Percentiles rank a stretch among this genome's conserved stretches.
Conservation (phyloP, 1,140 invertebrate genomes). For the Papilio polyxenes region DNA sequence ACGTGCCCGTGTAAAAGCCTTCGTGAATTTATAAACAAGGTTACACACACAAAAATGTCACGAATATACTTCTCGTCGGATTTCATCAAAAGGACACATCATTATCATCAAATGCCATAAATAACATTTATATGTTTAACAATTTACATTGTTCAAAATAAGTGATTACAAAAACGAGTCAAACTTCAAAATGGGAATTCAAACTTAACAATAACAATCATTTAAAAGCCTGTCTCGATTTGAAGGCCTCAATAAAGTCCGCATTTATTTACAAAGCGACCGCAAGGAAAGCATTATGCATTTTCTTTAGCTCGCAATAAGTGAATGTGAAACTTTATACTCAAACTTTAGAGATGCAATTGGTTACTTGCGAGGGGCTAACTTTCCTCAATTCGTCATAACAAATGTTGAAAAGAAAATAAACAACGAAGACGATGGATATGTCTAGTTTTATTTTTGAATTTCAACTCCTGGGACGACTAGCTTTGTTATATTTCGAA, state of each 20-base stretch:
- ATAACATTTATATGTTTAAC: neutral
- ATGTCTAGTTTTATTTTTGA: constrained; percentile 7
- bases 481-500: neutral
- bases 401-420: constrained; percentile 25
- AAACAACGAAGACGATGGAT: neutral
- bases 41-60: neutral
- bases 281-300: constrained; percentile 18
- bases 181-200: neutral
- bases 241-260: neutral
- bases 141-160: neutral
- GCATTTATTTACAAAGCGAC: constrained; percentile 24
- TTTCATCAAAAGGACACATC: constrained; percentile 6
- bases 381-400: constrained; percentile 23
- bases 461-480: neutral
- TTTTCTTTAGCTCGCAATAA: constrained; percentile 9
- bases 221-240: constrained; percentile 14
- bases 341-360: constrained; percentile 25
- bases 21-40: constrained; percentile 24
- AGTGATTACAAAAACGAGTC: neutral
- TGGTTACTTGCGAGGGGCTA: constrained; percentile 14
- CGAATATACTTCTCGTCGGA: neutral
- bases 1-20: constrained; percentile 27
- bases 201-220: constrained; percentile 18
- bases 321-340: constrained; percentile 25
- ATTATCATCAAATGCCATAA: neutral